Evolutionary conservation across 2,797 vertebrate species (phyloP).

Genomic region (Paratrypauchen microcephalus): DNA sequence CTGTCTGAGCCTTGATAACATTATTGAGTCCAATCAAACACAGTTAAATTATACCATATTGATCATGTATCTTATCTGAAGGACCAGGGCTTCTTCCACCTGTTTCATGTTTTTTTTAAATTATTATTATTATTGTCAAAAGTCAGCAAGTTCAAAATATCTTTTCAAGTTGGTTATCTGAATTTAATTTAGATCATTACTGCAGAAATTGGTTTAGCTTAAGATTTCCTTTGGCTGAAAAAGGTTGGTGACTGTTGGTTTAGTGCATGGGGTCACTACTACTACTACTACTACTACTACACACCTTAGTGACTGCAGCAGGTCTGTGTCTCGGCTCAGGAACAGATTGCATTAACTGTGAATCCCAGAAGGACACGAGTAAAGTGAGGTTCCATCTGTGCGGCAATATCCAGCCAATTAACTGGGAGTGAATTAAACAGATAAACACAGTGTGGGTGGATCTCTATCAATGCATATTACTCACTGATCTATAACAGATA

Average conservation of each 20-base stretch:
- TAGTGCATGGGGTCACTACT: background rate
- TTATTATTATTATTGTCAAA: background rate
- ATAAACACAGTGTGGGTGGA: conserved; percentile 36
- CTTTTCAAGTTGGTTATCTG: background rate
- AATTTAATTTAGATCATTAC: background rate
- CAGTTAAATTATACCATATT: conserved; percentile 61
- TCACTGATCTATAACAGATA: conserved; percentile 26
- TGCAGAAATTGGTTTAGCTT: background rate
- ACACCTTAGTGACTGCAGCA: conserved; percentile 15
- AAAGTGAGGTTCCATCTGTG: conserved; percentile 57
- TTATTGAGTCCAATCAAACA: conserved; percentile 43
- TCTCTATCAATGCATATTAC: conserved; percentile 44
- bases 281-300: background rate
- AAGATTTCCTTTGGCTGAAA: background rate
- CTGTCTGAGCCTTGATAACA: conserved; percentile 53
- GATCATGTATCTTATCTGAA: conserved; percentile 68
- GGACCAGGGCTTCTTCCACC: conserved; percentile 38
- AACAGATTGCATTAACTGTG: conserved; percentile 44
- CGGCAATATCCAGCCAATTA: conserved; percentile 56
- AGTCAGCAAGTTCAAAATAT: too few relatives aligned
- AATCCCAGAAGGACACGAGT: conserved; percentile 44
- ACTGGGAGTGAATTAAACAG: conserved; percentile 44
- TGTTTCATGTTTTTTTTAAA: conserved; percentile 5
- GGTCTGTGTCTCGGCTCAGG: conserved; percentile 14
- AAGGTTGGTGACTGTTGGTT: background rate